Conservation (phyloP, 1,140 invertebrate genomes). For the Octopus bimaculoides region DNA sequence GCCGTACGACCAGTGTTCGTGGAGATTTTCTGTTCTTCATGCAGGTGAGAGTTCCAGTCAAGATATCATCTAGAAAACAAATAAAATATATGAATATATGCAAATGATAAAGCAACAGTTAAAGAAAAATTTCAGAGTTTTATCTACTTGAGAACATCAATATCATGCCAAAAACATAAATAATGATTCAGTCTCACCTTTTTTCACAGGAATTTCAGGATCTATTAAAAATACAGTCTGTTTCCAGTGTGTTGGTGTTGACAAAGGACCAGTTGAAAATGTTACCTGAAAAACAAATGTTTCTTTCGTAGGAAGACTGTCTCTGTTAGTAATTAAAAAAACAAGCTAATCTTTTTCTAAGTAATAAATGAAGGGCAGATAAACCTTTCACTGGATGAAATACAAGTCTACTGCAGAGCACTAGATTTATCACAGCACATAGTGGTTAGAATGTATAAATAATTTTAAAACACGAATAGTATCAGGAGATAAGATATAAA, state of each 20-base stretch:
- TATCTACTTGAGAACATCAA: background rate
- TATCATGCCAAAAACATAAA: background rate
- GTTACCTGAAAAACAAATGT: slow-evolving; percentile 34
- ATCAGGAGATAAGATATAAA: too few species aligned
- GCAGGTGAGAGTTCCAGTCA: slow-evolving; percentile 68
- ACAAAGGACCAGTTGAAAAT: slow-evolving; percentile 59
- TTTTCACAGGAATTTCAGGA: slow-evolving; percentile 68
- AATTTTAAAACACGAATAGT: too few species aligned
- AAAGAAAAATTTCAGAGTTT: background rate
- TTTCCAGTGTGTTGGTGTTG: slow-evolving; percentile 55
- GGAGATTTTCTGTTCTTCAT: slow-evolving; percentile 63
- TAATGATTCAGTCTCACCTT: slow-evolving; percentile 61
- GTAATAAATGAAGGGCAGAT: too few species aligned
- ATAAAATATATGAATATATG: background rate
- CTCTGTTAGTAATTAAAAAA: too few species aligned
- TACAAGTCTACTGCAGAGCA: too few species aligned
- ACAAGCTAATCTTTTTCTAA: too few species aligned
- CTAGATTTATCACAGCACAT: too few species aligned
- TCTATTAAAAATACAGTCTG: slow-evolving; percentile 53
- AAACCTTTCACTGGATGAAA: too few species aligned
- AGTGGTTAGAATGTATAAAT: too few species aligned
- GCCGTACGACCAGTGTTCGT: slow-evolving; percentile 58
- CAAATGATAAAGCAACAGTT: too few species aligned
- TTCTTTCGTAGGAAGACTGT: too few species aligned
- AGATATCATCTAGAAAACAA: slow-evolving; percentile 60